Evolutionary conservation across 2,797 vertebrate species (phyloP), one percentile per base, ranked within the genome.

Genomic region (Sebastolobus altivelis): DNA sequence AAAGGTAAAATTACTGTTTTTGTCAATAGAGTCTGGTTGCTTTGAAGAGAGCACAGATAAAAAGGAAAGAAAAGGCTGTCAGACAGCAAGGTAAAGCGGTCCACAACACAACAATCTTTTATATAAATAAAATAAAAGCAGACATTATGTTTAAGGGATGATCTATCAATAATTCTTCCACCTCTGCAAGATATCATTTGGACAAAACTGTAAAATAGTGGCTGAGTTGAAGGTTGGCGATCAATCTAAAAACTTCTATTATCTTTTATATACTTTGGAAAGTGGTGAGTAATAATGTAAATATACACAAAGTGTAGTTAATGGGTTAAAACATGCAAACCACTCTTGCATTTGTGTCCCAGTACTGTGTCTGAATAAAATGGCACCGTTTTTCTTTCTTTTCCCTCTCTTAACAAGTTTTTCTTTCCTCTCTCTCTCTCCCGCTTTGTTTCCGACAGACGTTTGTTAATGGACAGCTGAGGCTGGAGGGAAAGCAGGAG

Each of bases 381-480:
- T 52, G 22, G 18, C 29, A 37, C 18, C 12, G 6, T 31, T 78
- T 68, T n/a, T 72, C 16, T 43, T 10, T 55, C 6, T 70, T 46
- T 75, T 22, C 29, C 11, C 31, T 77, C 46, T 13, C 9, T 29
- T 46, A 38, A 66, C 40, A 75, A 29, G 3, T 43, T 60, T 77
- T 52, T 75, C 2, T 80, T 66, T 60, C 43, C 60, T 54, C 62
- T 63, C 25, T 67, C 63, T 18, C 33, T 8, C 37, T 62, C 46
- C 46, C 7, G 46, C 20, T 80, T 63, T 86, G 49, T 87, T 83
- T 85, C 81, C 80, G 46, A 20, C 89, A 96, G 96, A 90, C 92
- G 5, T 93, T 96, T 74, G 82, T 65, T 63, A 91, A 92, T 27
- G 92, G 83, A n/a, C 88, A 93, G 89, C 91, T 97, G 82, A 93